Evolutionary conservation across 2,113 vertebrate species (phyloP).

Genomic region (Jaculus jaculus): DNA sequence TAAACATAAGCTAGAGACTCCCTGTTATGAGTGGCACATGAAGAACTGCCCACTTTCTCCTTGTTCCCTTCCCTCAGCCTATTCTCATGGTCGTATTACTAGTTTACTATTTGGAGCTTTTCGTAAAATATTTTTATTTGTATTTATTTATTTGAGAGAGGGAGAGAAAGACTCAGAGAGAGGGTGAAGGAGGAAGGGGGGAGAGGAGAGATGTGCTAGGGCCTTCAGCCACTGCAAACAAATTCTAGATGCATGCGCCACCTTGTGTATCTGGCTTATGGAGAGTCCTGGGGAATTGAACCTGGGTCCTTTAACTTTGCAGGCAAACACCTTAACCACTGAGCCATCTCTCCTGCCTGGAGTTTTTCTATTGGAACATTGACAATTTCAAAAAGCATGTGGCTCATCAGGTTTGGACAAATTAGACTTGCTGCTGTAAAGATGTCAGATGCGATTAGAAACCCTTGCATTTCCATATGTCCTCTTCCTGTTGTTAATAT

Average conservation of each 20-base stretch:
- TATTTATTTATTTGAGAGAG: no score
- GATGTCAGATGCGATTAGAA: slow-evolving; percentile 21
- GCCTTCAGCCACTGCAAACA: no score
- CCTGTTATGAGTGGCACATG: not conserved
- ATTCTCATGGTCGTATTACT: not conserved
- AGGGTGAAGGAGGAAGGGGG: no score
- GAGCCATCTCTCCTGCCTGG: no score
- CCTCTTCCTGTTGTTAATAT: not conserved
- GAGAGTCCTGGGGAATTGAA: no score
- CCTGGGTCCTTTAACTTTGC: no score
- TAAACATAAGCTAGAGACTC: not conserved
- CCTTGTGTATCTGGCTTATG: not conserved
- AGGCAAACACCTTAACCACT: no score
- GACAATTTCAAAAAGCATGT: not conserved
- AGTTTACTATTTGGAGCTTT: no score
- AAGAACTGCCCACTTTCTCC: not conserved
- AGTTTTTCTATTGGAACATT: not conserved
- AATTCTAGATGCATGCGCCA: not conserved
- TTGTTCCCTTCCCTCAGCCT: not conserved
- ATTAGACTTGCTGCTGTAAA: slow-evolving; percentile 2
- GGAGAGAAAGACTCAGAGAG: no score
- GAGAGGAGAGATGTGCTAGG: no score
- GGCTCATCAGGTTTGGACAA: not conserved
- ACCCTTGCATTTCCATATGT: not conserved
- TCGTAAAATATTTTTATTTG: no score